These are phyloP conservation scores for Platichthys flesus DNA, from an alignment of 2,113 vertebrate genomes.

Conservation along the genomic window DNA sequence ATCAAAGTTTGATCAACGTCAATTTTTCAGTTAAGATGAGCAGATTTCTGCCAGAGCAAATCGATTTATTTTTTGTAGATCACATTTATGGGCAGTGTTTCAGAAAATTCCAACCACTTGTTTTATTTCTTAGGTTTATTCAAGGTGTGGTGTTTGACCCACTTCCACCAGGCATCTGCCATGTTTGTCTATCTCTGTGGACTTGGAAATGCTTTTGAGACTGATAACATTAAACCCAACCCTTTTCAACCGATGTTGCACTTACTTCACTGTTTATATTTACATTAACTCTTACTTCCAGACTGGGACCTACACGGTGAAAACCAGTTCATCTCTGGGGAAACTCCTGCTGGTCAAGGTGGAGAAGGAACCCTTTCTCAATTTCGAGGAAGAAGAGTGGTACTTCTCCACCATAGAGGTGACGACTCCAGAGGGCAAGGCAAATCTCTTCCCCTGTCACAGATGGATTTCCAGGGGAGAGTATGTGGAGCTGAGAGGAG, in stretches of 20 bases:
- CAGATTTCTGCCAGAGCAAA: too few relatives aligned
- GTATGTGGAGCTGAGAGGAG: slow-evolving; percentile 69
- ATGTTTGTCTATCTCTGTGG: too few relatives aligned
- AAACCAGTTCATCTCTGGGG: slow-evolving; percentile 57
- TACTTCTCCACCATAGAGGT: slow-evolving; percentile 75
- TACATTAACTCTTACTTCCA: slow-evolving; percentile 13
- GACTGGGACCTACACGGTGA: slow-evolving; percentile 62
- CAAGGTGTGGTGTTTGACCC: not conserved
- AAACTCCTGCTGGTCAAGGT: slow-evolving; percentile 70
- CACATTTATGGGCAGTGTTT: too few relatives aligned
- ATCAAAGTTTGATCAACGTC: too few relatives aligned
- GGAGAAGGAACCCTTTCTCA: slow-evolving; percentile 65
- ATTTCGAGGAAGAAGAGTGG: slow-evolving; percentile 74
- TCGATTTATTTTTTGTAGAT: too few relatives aligned
- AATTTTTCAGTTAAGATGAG: too few relatives aligned
- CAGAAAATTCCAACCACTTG: too few relatives aligned
- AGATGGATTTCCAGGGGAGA: slow-evolving; percentile 74
- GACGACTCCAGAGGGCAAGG: slow-evolving; percentile 61
- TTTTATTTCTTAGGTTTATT: too few relatives aligned
- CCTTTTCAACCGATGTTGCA: too few relatives aligned
- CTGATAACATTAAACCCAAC: not conserved
- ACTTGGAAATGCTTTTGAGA: too few relatives aligned
- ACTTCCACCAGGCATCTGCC: not conserved
- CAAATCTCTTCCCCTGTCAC: slow-evolving; percentile 75
- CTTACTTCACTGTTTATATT: not conserved